Evolutionary conservation across 2,113 vertebrate genomes (phyloP).

Genomic region (Vireo altiloquus): DNA sequence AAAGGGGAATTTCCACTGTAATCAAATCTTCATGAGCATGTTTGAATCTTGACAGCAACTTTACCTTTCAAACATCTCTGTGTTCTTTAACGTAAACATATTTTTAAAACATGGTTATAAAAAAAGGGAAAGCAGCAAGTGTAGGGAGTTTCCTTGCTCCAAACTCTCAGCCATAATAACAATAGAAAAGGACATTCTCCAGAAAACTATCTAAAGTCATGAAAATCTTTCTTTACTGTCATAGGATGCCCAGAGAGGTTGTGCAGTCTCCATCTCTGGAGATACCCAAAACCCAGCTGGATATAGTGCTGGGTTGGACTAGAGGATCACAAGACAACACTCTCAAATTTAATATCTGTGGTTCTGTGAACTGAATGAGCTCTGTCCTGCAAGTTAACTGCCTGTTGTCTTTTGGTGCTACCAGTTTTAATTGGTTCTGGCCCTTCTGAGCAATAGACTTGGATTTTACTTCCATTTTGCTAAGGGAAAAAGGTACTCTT

Average conservation of each 20-base stretch:
- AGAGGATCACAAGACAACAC: accelerated
- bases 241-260: not conserved
- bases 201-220: not conserved
- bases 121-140: not conserved
- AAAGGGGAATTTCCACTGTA: not conserved
- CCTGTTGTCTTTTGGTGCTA: not conserved
- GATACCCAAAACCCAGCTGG: not conserved
- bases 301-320: not conserved
- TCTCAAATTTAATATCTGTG: not conserved
- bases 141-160: not conserved
- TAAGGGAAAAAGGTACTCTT: not conserved
- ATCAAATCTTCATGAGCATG: not conserved
- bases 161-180: not conserved
- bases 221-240: not conserved
- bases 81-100: not conserved
- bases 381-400: not conserved
- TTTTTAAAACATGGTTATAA: not conserved
- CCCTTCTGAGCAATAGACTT: not conserved
- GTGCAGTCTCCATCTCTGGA: not conserved
- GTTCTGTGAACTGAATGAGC: not conserved
- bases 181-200: not conserved
- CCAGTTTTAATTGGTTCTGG: not conserved
- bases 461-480: not conserved
- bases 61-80: not conserved
- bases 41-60: not conserved